Evolutionary conservation across 2,113 vertebrate genomes (phyloP), one percentile per base, ranked within the genome.

Genomic region (Lichenostomus cassidix): DNA sequence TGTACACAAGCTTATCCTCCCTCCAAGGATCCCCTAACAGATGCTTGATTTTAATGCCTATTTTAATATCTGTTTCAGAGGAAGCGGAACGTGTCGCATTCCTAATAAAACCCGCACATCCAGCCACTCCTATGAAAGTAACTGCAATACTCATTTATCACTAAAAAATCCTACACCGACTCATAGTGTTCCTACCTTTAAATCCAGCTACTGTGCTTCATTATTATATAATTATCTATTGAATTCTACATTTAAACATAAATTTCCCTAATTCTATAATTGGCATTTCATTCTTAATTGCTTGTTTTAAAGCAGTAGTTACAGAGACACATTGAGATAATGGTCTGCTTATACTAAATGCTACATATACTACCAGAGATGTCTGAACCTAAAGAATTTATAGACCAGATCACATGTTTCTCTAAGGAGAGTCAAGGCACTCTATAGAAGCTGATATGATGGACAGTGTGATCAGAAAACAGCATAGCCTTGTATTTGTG

Each of bases 11-110:
- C 90, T 95, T 94, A 95, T 56, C 39, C 2, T 8, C 94, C 96
- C 87, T 96, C 83, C 46, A 68, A 93, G 64, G 94, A 91, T 73
- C 27, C 46, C 76, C 69, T 96, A 85, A 85, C 55, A 90, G 62
- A 95, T 62, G 44, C 60, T 87, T 18, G 18, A 37, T 87, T 93
- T 96, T 92, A 96, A 96, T 83, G 41, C 96, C 81, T 91, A 76
- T 87, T 95, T 92, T 85, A 78, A 16, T 92, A 75, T 53, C 11
- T 69, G 10, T 49, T 75, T 60, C 63, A 80, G 50, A 89, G 42
- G 55, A 95, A 96, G 47, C 60, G n/a, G 68, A 90, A 50, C 67
- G 31, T 23, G 10, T 39, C 84, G 15, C 44, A 85, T 42, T 85
- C 49, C 55, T 95, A 47, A 97, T 77, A 21, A 94, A 87, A 79